Percentiles rank a stretch among this genome's conserved stretches.
phyloP scores from a whole-genome alignment of 2,888 invertebrate species.

The Tachina lurida region DNA sequence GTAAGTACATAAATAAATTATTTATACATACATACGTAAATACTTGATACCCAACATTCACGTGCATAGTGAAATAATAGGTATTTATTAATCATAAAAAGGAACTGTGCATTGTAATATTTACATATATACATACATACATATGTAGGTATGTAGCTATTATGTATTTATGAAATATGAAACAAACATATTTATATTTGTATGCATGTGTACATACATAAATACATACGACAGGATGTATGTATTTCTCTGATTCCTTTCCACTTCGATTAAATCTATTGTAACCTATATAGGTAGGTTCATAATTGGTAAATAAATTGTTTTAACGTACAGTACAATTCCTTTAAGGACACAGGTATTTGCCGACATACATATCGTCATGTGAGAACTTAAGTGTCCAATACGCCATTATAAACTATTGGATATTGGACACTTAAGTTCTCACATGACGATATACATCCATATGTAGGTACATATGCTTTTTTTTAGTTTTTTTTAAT shows the following conservation, averaged over 20 bases:
- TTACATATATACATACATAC: not conserved
- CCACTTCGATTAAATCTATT: too few species aligned
- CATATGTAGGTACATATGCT: not conserved
- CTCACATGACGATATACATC: too few species aligned
- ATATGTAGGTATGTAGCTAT: not conserved
- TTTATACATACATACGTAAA: conserved; percentile 45
- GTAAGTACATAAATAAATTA: conserved; percentile 31
- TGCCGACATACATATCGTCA: not conserved
- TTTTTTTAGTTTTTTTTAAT: too few species aligned
- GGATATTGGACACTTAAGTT: too few species aligned
- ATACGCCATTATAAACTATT: too few species aligned
- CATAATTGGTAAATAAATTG: too few species aligned
- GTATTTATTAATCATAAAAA: conserved; percentile 13
- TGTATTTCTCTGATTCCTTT: too few species aligned
- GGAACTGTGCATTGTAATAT: not conserved
- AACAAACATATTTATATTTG: not conserved
- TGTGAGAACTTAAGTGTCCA: too few species aligned
- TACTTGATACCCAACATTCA: conserved; percentile 44
- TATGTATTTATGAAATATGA: not conserved
- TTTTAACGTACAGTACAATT: too few species aligned
- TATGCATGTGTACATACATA: not conserved
- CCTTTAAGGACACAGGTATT: not conserved
- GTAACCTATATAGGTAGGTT: too few species aligned
- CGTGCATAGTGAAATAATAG: conserved; percentile 47
- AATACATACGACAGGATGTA: not conserved